Conservation (phyloP, 2,113 vertebrate genomes). For the Micronycteris hirsuta region DNA sequence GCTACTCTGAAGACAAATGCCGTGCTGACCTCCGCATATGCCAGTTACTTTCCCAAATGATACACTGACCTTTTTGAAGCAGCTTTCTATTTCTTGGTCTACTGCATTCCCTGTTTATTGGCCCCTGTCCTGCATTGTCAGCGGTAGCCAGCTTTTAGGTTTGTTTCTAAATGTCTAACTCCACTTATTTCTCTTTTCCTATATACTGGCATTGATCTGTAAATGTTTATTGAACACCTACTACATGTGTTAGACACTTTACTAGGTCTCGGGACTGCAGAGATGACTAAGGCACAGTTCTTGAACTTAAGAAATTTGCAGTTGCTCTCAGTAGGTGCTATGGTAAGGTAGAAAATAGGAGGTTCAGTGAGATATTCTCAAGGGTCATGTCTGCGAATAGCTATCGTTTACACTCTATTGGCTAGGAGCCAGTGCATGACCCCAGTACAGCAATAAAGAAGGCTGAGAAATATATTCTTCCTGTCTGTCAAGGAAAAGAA, state of each 20-base stretch:
- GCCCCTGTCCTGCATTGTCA: background rate
- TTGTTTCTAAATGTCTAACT: background rate
- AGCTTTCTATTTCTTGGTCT: constrained; percentile 33
- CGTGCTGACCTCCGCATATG: background rate
- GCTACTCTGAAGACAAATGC: background rate
- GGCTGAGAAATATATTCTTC: background rate
- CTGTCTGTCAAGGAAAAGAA: background rate
- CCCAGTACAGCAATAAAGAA: background rate
- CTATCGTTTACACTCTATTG: background rate
- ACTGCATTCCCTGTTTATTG: background rate
- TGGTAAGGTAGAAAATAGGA: background rate
- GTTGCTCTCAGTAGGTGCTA: background rate
- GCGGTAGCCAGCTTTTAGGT: background rate
- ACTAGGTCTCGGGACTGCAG: background rate
- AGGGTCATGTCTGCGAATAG: background rate
- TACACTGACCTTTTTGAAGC: constrained; percentile 16
- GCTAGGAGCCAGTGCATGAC: background rate
- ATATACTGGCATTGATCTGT: background rate
- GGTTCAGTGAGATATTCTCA: background rate
- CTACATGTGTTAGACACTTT: background rate
- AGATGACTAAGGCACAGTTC: background rate
- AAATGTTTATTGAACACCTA: background rate
- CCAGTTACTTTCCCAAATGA: constrained; percentile 10
- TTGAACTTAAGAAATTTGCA: background rate
- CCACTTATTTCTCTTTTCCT: background rate